Conservation (phyloP, 2,113 vertebrate genomes). For the Triplophysa rosa region DNA sequence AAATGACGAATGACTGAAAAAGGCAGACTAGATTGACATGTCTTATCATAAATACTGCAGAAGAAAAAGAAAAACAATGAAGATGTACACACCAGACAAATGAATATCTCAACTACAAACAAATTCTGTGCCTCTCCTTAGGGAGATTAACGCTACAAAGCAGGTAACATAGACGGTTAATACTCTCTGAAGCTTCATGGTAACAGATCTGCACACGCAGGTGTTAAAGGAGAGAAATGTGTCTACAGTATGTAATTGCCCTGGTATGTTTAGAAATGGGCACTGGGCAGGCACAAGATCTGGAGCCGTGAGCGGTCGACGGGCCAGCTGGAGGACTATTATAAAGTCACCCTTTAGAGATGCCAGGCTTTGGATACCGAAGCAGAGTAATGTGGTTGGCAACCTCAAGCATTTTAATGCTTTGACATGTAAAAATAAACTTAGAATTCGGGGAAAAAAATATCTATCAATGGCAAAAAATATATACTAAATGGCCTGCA, state of each 20-base stretch:
- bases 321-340: constrained; percentile 26
- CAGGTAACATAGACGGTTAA: neutral
- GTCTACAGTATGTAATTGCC: neutral
- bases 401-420: neutral
- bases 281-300: neutral
- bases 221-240: neutral
- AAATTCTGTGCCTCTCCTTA: neutral
- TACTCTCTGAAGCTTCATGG: constrained; percentile 6
- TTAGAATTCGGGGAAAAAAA: neutral
- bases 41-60: neutral
- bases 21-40: neutral
- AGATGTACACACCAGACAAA: constrained; percentile 4
- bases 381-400: neutral
- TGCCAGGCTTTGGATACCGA: neutral
- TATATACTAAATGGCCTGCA: neutral
- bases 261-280: constrained; percentile 1
- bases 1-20: neutral
- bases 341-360: constrained; percentile 3
- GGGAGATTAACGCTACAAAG: neutral
- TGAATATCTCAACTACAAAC: neutral
- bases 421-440: neutral
- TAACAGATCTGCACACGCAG: constrained; percentile 16
- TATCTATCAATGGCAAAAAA: no score
- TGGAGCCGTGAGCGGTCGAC: neutral
- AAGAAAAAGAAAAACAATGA: neutral